A percentile compares a stretch with the other conserved stretches of the same genome.
phyloP scores from a whole-genome alignment of 1,140 invertebrate genomes.

The Bemisia tabaci region DNA sequence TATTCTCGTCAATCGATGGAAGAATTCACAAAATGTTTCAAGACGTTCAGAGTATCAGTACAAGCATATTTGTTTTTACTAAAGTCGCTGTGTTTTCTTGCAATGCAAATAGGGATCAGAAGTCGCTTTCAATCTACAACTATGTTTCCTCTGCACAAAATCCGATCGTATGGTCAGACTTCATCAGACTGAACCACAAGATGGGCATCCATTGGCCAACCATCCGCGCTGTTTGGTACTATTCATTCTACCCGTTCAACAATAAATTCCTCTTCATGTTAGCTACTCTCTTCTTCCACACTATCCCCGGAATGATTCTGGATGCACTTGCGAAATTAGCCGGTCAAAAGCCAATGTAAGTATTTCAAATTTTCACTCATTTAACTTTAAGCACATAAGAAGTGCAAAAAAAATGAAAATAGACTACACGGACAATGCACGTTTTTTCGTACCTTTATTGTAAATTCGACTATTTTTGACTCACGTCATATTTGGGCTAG shows the following conservation, averaged over 20 bases:
- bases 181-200: constrained; percentile 22
- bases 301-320: constrained; percentile 30
- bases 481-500: too few relatives aligned
- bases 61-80: too few relatives aligned
- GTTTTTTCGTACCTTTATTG: too few relatives aligned
- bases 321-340: constrained; percentile 26
- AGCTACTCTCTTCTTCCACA: constrained; percentile 31
- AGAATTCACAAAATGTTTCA: too few relatives aligned
- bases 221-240: constrained; percentile 39
- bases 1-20: too few relatives aligned
- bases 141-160: constrained; percentile 53
- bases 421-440: too few relatives aligned
- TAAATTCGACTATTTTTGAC: too few relatives aligned
- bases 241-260: constrained; percentile 34
- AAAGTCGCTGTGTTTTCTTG: too few relatives aligned
- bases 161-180: constrained; percentile 49
- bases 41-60: too few relatives aligned
- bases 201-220: constrained; percentile 26
- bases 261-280: constrained; percentile 35
- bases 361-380: constrained; percentile 7
- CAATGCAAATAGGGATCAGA: constrained; percentile 11
- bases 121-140: constrained; percentile 45
- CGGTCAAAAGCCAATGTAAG: constrained; percentile 33
- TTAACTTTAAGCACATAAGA: constrained; percentile 26
- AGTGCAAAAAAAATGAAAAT: neutral